A percentile compares a stretch with the other conserved stretches of the same genome.
These are phyloP conservation scores for Macrophya annulata DNA, from an alignment of 2,888 invertebrate genomes.

Conservation along the genomic window DNA sequence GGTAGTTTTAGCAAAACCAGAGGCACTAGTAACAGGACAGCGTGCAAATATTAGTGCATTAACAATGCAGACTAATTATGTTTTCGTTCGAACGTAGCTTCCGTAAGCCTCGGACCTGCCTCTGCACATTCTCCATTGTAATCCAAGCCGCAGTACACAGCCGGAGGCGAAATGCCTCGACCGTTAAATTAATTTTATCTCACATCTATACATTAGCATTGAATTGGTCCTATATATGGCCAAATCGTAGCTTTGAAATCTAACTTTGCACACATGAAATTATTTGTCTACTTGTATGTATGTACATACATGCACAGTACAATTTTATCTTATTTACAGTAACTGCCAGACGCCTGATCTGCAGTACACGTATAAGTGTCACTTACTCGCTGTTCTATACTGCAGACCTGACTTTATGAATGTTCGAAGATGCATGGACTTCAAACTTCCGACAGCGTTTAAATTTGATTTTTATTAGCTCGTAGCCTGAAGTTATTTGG, in stretches of 20 bases:
- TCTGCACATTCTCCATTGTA: constrained; percentile 76
- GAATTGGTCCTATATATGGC: constrained; percentile 19
- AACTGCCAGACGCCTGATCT: not conserved
- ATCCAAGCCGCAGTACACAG: constrained; percentile 76
- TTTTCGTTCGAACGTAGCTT: constrained; percentile 73
- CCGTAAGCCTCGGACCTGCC: constrained; percentile 57
- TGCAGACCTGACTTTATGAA: not conserved
- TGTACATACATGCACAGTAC: too few species aligned
- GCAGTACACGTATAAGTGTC: not conserved
- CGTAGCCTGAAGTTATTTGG: constrained; percentile 72
- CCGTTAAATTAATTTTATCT: constrained; percentile 80
- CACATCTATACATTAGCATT: constrained; percentile 65
- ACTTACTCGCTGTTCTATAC: not conserved
- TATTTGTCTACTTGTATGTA: too few species aligned
- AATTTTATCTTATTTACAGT: too few species aligned
- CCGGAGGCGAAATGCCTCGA: constrained; percentile 72
- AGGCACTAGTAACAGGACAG: constrained; percentile 70
- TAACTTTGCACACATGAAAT: not conserved
- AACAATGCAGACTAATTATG: constrained; percentile 80
- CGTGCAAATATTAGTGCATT: constrained; percentile 79
- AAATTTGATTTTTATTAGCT: constrained; percentile 74
- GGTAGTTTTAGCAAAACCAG: constrained; percentile 11
- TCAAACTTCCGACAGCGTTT: constrained; percentile 53
- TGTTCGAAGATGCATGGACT: constrained; percentile 36
- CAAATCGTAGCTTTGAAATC: not conserved